A percentile compares a stretch with the other conserved stretches of the same genome.
Conservation (phyloP, 2,113 vertebrate species). For the Catagonus wagneri region DNA sequence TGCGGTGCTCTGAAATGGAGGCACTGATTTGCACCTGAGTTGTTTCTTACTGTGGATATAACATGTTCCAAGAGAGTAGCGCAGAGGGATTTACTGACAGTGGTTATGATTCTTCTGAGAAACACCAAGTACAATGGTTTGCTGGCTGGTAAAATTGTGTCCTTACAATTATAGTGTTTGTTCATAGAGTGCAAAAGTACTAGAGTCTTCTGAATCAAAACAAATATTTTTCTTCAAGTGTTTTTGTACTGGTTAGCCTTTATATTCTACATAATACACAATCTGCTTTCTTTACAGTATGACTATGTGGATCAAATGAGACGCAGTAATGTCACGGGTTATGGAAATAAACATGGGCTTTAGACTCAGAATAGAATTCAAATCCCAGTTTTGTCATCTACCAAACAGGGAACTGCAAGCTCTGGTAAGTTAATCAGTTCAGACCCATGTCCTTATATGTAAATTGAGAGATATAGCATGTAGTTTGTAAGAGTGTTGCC, state of each 20-base stretch:
- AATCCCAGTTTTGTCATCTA: background rate
- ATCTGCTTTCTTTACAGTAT: background rate
- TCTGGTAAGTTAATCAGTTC: background rate
- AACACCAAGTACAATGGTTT: background rate
- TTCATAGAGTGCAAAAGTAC: background rate
- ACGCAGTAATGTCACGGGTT: background rate
- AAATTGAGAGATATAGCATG: background rate
- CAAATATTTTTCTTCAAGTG: background rate
- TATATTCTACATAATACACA: background rate
- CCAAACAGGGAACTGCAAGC: background rate
- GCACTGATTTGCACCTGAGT: background rate
- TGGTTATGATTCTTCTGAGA: constrained; percentile 22
- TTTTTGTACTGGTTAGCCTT: background rate
- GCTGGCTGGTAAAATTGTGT: background rate
- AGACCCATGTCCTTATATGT: background rate
- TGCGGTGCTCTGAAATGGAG: background rate
- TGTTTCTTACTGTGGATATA: background rate
- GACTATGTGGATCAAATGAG: background rate
- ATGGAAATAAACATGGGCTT: background rate
- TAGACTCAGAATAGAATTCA: background rate
- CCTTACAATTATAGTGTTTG: background rate
- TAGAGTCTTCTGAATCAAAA: background rate
- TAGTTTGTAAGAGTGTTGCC: background rate
- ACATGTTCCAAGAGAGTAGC: background rate
- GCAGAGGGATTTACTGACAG: background rate